phyloP scores from a whole-genome alignment of 2,888 invertebrate species.

The Norana najaformis region DNA sequence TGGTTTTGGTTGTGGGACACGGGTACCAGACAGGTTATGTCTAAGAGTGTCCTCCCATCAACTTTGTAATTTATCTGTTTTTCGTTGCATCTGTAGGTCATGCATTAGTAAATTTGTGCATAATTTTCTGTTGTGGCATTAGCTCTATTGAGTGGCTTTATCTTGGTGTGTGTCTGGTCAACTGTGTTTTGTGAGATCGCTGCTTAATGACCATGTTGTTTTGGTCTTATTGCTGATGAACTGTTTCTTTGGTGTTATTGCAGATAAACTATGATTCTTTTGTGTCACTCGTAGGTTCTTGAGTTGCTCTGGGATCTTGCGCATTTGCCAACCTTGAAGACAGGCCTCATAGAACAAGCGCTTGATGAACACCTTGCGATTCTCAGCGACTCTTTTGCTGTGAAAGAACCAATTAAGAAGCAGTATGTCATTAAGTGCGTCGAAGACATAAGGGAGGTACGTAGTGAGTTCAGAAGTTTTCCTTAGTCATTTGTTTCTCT shows the following conservation, averaged over 20 bases:
- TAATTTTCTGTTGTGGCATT: background rate
- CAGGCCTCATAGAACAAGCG: conserved; percentile 63
- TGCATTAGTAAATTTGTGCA: background rate
- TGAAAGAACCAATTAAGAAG: conserved; percentile 63
- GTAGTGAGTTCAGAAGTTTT: background rate
- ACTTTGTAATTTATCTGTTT: background rate
- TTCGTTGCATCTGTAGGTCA: background rate
- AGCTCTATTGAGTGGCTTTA: background rate
- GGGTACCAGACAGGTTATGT: background rate
- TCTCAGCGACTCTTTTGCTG: conserved; percentile 62
- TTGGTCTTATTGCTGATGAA: background rate
- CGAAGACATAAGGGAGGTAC: conserved; percentile 64
- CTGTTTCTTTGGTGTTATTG: background rate
- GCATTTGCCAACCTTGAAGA: conserved; percentile 62
- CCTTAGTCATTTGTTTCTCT: background rate
- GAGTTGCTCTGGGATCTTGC: conserved; percentile 65
- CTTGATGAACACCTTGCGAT: conserved; percentile 64
- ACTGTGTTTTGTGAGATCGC: background rate
- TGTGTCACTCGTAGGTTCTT: conserved; percentile 54
- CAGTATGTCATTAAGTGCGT: conserved; percentile 64
- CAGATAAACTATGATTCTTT: background rate
- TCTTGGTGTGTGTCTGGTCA: background rate
- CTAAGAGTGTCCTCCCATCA: background rate
- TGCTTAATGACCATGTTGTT: background rate
- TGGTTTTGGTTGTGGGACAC: background rate